These are phyloP conservation scores for Scaptodrosophila lebanonensis DNA, from an alignment of 1,140 invertebrate species.

Conservation along the genomic window DNA sequence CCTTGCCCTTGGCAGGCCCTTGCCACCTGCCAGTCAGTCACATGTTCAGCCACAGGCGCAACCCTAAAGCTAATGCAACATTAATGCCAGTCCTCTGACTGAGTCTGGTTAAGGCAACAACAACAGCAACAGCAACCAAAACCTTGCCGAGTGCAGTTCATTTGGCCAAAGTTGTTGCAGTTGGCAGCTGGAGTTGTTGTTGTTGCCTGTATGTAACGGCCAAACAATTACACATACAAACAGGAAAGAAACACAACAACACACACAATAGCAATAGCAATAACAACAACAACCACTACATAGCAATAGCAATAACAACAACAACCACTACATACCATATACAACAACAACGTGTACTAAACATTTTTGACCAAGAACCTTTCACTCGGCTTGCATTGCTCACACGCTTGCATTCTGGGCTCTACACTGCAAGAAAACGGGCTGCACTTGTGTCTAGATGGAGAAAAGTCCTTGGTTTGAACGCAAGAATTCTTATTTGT, in stretches of 20 bases:
- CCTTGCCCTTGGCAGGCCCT: too few species aligned
- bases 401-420: too few species aligned
- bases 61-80: too few species aligned
- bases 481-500: too few species aligned
- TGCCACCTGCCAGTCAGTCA: too few species aligned
- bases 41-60: too few species aligned
- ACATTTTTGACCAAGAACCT: slow-evolving; percentile 35
- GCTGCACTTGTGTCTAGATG: slow-evolving; percentile 32
- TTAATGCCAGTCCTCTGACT: too few species aligned
- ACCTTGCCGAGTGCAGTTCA: slow-evolving; percentile 63
- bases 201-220: slow-evolving; percentile 34
- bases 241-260: too few species aligned
- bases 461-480: slow-evolving; percentile 3
- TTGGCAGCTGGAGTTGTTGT: slow-evolving; percentile 29
- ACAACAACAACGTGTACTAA: slow-evolving; percentile 17
- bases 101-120: slow-evolving; percentile 8
- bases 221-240: slow-evolving; percentile 55
- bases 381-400: too few species aligned
- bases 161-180: slow-evolving; percentile 46
- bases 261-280: slow-evolving; percentile 14
- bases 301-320: slow-evolving; percentile 29
- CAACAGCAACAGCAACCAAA: slow-evolving; percentile 42
- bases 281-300: slow-evolving; percentile 46
- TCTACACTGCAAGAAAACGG: slow-evolving; percentile 18
- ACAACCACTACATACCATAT: slow-evolving; percentile 39